Percentiles rank a stretch among this genome's conserved stretches.
Conservation (phyloP, 1,140 invertebrate genomes). For the Solen grandis region DNA sequence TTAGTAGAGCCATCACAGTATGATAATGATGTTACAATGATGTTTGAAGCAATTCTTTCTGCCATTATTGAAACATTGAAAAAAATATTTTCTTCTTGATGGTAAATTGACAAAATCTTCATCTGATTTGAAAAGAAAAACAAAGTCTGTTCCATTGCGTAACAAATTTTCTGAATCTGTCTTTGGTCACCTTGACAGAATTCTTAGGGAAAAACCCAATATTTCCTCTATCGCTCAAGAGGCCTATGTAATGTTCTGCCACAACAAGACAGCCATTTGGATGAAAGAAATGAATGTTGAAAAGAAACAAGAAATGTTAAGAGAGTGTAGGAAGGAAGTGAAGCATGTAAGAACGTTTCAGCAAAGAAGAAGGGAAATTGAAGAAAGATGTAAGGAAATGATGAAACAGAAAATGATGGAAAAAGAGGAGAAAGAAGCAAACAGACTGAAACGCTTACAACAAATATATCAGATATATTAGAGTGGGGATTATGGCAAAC, state of each 20-base stretch:
- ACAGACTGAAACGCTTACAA: not conserved
- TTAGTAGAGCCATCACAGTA: not conserved
- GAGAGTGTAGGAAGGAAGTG: conserved; percentile 7
- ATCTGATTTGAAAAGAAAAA: conserved; percentile 10
- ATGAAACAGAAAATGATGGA: conserved; percentile 24
- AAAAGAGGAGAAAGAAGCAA: conserved; percentile 17
- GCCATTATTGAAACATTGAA: not conserved
- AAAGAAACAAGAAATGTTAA: conserved; percentile 29
- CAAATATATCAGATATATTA: conserved; percentile 10
- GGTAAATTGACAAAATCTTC: too few species aligned
- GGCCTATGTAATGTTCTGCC: conserved; percentile 33
- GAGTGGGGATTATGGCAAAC: conserved; percentile 40
- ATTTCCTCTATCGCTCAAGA: conserved; percentile 28
- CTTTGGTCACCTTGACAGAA: too few species aligned
- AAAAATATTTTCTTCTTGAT: conserved; percentile 6
- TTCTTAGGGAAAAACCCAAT: too few species aligned
- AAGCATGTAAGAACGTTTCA: too few species aligned
- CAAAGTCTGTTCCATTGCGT: conserved; percentile 18
- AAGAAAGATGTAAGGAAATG: conserved; percentile 16
- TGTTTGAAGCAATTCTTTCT: conserved; percentile 1
- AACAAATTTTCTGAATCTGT: too few species aligned
- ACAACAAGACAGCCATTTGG: conserved; percentile 44
- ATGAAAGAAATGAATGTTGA: conserved; percentile 3
- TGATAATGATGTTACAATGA: not conserved
- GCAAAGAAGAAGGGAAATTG: conserved; percentile 28